Base-by-base conservation (phyloP, 2,888 invertebrate species). In the Plutella xylostella region DNA sequence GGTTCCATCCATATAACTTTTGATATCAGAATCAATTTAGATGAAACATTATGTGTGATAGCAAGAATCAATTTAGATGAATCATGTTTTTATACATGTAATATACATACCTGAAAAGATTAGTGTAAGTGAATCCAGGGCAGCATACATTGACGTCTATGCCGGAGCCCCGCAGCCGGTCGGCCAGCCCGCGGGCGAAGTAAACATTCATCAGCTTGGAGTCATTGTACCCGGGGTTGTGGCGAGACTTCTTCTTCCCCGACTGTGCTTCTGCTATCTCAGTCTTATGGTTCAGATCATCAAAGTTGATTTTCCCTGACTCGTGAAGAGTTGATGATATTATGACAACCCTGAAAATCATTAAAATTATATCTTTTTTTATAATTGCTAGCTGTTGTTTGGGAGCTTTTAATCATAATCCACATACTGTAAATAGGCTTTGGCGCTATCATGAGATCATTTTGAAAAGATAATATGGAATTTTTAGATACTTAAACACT, bases 111-210 rank as follows among this genome's bases (percentile, higher is more conserved):
- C 92, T 86, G 61, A 92, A 92, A 40, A 94, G 72, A 50, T 89
- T 89, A 0, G 93, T 93, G 55, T 90, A 90, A 38, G 91, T 90
- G 78, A 92, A 92, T 6, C 93, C 94, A 1, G 94, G 94, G 58
- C 92, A 93, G 50, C 90, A 86, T 20, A 88, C 85, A 55, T 89
- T 89, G 0, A 90, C 88, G 53, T 88, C 87, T 15, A 91, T 79
- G 0, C 87, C 88, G 1, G 72, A 78, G 14, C 84, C 80, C 53
- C 78, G 70, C 5, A 85, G 63, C 51, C 84, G 78, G 44, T 83
- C 85, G 0, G 91, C 87, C 31, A 94, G 68, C 43, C 90, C 89
- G 48, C 79, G 72, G 12, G 87, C 88, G 65, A 92, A 92, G 63
- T 92, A 90, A 2, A 86, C 86, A 61, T 92, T 92, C 60, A 91